Percentiles rank a stretch among this genome's conserved stretches.
phyloP scores from a whole-genome alignment of 2,797 vertebrate species.

The Coregonus ussuriensis region DNA sequence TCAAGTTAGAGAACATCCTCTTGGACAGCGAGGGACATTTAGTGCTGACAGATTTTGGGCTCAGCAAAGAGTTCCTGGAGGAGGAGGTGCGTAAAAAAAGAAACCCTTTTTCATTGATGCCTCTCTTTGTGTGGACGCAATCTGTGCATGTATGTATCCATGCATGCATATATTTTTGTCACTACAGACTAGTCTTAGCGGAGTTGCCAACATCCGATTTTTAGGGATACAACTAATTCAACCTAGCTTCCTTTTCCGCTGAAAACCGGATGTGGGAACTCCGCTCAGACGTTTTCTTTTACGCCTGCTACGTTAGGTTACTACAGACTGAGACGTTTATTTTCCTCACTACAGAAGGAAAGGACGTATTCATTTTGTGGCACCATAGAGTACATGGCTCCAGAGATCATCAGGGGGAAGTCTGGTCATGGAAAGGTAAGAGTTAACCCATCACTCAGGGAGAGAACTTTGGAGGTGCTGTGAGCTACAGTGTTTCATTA shows the following conservation, averaged over 20 bases:
- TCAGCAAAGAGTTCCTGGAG: constrained; percentile 91
- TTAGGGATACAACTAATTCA: too few species aligned
- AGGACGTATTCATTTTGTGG: constrained; percentile 94
- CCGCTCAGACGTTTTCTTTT: too few species aligned
- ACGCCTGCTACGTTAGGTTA: background rate
- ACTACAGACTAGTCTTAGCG: too few species aligned
- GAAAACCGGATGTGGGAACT: too few species aligned
- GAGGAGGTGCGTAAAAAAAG: constrained; percentile 77
- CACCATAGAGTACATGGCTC: constrained; percentile 97
- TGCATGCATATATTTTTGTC: background rate
- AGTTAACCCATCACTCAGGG: background rate
- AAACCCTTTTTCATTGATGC: background rate
- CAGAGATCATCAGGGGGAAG: constrained; percentile 91
- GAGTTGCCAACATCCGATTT: too few species aligned
- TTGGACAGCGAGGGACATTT: constrained; percentile 90
- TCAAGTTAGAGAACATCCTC: constrained; percentile 93
- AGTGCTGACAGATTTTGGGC: constrained; percentile 92
- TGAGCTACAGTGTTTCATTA: background rate
- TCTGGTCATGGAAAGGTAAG: constrained; percentile 88
- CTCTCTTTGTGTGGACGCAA: background rate
- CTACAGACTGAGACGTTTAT: background rate
- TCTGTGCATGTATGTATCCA: background rate
- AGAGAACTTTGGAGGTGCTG: too few species aligned
- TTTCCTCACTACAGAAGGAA: constrained; percentile 76
- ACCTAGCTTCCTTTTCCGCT: too few species aligned